These are phyloP conservation scores for Sisor rabdophorus DNA, from an alignment of 2,113 vertebrate genomes.

Conservation along the genomic window DNA sequence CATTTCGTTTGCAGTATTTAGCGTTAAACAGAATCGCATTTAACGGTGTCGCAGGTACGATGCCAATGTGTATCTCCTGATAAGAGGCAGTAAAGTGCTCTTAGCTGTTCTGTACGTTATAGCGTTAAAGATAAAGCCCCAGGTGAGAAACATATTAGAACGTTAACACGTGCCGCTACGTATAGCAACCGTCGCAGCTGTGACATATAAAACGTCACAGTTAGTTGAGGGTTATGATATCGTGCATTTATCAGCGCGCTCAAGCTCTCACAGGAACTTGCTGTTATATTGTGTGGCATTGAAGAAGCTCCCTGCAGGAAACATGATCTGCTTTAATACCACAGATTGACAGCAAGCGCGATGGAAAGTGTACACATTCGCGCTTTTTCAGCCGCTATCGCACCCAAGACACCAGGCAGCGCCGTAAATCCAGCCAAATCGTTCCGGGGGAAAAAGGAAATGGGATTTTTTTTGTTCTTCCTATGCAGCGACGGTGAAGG, in stretches of 20 bases:
- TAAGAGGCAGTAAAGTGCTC: neutral
- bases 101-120: neutral
- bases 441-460: slow-evolving; percentile 32
- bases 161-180: no score
- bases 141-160: neutral
- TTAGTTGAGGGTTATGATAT: slow-evolving; percentile 12
- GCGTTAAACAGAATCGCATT: neutral
- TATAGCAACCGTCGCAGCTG: neutral
- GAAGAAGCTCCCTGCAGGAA: slow-evolving; percentile 38
- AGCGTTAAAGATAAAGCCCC: neutral
- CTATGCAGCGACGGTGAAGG: slow-evolving; percentile 10
- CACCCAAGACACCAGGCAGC: slow-evolving; percentile 29
- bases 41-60: neutral
- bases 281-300: slow-evolving; percentile 23
- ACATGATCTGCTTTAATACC: slow-evolving; percentile 41
- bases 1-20: neutral
- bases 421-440: slow-evolving; percentile 44
- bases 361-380: slow-evolving; percentile 32
- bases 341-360: slow-evolving; percentile 39
- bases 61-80: neutral
- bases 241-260: slow-evolving; percentile 1
- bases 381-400: slow-evolving; percentile 36
- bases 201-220: neutral
- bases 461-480: slow-evolving; percentile 17
- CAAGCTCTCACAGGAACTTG: slow-evolving; percentile 8